Base-by-base conservation (phyloP, 2,113 vertebrate genomes). In the Zosterops pallidus region DNA sequence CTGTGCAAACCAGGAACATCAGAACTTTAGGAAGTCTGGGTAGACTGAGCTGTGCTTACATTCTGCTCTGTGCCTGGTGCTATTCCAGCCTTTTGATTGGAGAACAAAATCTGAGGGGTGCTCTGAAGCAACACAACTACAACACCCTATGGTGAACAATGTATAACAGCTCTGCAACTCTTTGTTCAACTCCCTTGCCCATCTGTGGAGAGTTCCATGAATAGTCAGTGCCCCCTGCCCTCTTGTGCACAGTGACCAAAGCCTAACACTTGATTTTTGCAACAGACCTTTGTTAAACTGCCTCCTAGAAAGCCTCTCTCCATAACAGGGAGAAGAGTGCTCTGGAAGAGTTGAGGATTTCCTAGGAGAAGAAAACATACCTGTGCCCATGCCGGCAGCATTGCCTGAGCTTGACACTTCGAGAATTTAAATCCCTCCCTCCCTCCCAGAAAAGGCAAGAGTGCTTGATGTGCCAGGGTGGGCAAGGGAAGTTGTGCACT, bases 81-180 rank as follows among this genome's bases (percentile, higher is more conserved):
- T 77, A 57, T 42, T 76, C 25, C 59, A 63, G 67, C 13, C 24
- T 87, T 85, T 81, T 68, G 50, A 53, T 3, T 42, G 26, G 26
- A 90, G 18, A 93, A 49, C 21, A 81, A 29, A 13, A 59, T 65
- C 18, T 33, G 17, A 83, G 11, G 23, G 11, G 9, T 49, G n/a
- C 21, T 71, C 53, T 5, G 14, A 75, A 83, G 42, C 24, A 80
- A 14, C 20, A 55, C 19, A 56, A 29, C 39, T 50, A 13, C 16
- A n/a, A 50, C 49, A 46, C 26, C 20, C 53, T 60, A 26, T 71
- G 23, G 25, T 77, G 39, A 71, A n/a, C 39, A 70, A 81, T 10
- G 25, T 0, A 0, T 8, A 39, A 72, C 6, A 90, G 11, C 28
- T 68, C 9, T 64, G 29, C n/a, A 83, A 18, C 14, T 50, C 37